Conservation (phyloP, 2,113 vertebrate species). For the Sorex araneus region DNA sequence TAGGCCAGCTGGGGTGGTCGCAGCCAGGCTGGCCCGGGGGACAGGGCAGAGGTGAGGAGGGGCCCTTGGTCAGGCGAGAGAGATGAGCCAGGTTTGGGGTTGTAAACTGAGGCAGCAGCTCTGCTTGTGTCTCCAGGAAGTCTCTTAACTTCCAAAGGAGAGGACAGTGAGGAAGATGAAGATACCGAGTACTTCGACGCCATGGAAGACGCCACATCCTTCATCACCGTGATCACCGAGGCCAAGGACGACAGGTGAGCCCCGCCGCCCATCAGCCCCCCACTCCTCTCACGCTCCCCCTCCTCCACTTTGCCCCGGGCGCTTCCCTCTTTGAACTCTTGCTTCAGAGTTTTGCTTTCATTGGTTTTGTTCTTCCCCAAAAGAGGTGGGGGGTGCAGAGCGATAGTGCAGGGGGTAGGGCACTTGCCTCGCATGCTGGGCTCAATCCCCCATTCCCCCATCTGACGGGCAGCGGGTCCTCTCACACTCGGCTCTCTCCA, state of each 20-base stretch:
- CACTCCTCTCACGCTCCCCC: not conserved
- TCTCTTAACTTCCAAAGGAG: conserved; percentile 90
- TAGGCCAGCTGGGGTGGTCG: not conserved
- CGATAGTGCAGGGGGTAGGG: no score
- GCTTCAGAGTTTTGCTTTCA: not conserved
- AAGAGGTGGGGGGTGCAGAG: no score
- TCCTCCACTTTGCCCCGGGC: not conserved
- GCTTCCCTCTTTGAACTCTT: not conserved
- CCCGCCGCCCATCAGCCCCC: accelerated
- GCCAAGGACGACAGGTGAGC: conserved; percentile 94
- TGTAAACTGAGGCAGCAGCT: not conserved
- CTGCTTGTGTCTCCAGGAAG: conserved; percentile 54
- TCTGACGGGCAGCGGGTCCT: not conserved
- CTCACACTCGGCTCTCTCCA: not conserved
- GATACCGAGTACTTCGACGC: conserved; percentile 99
- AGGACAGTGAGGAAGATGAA: conserved; percentile 99
- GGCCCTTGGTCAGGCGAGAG: not conserved
- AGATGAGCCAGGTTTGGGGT: not conserved
- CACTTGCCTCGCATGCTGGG: no score
- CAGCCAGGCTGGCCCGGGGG: no score
- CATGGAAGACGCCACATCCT: conserved; percentile 98
- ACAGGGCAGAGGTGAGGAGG: not conserved
- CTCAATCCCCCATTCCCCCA: not conserved
- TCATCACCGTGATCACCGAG: conserved; percentile 98
- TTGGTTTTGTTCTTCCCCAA: not conserved